Conservation (phyloP, 2,888 invertebrate genomes). For the Empis stercorea region DNA sequence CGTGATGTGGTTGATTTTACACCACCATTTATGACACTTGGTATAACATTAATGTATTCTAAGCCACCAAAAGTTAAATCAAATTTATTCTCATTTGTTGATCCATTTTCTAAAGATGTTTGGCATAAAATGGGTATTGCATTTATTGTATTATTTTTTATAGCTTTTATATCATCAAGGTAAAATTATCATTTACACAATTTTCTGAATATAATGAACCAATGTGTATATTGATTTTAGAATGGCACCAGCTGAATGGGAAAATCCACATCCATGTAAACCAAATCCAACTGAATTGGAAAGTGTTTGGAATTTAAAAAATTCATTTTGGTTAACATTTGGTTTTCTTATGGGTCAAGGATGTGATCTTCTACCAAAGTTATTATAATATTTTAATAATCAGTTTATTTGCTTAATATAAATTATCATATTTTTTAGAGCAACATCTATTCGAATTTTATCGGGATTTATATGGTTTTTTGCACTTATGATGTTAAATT, state of each 20-base stretch:
- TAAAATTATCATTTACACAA: no score
- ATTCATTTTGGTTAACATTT: constrained; percentile 87
- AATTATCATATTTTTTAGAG: constrained; percentile 45
- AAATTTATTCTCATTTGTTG: constrained; percentile 79
- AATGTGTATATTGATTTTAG: neutral
- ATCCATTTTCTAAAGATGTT: constrained; percentile 75
- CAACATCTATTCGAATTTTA: constrained; percentile 77
- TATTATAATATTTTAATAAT: neutral
- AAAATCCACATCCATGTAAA: constrained; percentile 84
- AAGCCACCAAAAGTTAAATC: constrained; percentile 62
- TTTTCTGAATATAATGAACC: no score
- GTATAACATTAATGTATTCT: constrained; percentile 79
- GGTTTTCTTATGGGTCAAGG: constrained; percentile 88
- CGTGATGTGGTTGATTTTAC: constrained; percentile 85
- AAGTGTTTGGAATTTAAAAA: constrained; percentile 74
- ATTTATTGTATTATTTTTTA: neutral
- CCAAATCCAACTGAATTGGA: constrained; percentile 69
- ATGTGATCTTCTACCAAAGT: constrained; percentile 84
- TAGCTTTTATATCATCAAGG: no score
- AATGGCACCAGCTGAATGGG: constrained; percentile 72
- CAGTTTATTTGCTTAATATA: neutral
- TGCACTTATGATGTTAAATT: constrained; percentile 79
- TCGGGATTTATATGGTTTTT: constrained; percentile 92
- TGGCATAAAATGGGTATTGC: constrained; percentile 68
- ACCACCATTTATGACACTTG: constrained; percentile 94